Evolutionary conservation across 2,797 vertebrate genomes (phyloP), one percentile per base, ranked within the genome.

Genomic region (Sebastes itinus): DNA sequence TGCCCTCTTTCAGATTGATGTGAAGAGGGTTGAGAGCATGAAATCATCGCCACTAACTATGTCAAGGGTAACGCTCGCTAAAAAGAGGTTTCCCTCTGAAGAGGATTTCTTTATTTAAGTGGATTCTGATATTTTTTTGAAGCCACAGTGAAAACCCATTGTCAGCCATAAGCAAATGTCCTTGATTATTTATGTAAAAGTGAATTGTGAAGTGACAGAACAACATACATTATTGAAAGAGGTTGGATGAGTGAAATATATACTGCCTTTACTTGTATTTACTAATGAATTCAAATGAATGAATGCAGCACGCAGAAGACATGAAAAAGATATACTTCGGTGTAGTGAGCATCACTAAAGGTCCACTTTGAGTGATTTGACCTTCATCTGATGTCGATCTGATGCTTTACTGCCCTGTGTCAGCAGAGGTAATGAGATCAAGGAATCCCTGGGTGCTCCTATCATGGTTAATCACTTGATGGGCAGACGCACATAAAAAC

Each of bases 371-470:
- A 86, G 72, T 74, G 66, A 76, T 55, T 69, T 88, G 85, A 91
- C 90, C 87, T 92, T 94, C 78, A 78, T 66, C 60, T 72, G 72
- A 72, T 83, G 82, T 73, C 25, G n/a, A 72, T 88, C 54, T 66
- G 63, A 71, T 54, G 49, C 78, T 80, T 81, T 84, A 54, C 65
- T 78, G 77, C 83, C 80, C n/a, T 18, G 65, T 80, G 86, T 68
- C 77, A 75, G 84, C 49, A 66, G 60, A 82, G 61, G 78, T 91
- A 88, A 93, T 91, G 77, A 91, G 85, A 90, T 88, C 75, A 87
- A 88, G 76, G 56, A 77, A 83, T 82, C 87, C 72, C 85, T 38
- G 62, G 75, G 75, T 82, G 75, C 71, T 79, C 35, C 63, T 5
- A 20, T 87, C 67, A 69, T 65, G 33, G 75, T 71, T 79, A 89